Evolutionary conservation across 1,140 invertebrate species (phyloP).

Genomic region (Sminthurides bifidus): DNA sequence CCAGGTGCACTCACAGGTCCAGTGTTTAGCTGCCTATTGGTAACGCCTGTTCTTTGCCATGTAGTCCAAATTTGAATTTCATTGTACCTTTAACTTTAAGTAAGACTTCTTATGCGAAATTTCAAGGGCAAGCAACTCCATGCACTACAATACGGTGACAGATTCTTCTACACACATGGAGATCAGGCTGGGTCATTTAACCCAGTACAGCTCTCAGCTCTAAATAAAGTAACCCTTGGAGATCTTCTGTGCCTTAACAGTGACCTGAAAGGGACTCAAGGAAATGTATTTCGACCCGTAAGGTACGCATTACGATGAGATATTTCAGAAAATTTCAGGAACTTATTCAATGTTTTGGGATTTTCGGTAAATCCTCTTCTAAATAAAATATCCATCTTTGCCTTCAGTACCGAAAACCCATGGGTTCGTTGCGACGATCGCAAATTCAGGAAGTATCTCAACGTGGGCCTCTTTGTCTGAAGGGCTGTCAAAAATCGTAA

Average conservation of each 20-base stretch:
- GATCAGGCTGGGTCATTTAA: constrained; percentile 33
- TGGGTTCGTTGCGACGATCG: not conserved
- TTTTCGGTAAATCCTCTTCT: no score
- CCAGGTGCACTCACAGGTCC: constrained; percentile 41
- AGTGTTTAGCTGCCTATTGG: constrained; percentile 42
- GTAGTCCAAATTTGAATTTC: no score
- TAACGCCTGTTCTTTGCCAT: no score
- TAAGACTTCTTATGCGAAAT: not conserved
- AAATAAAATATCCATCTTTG: no score
- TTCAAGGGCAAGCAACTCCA: constrained; percentile 13
- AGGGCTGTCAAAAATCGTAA: no score
- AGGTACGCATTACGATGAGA: not conserved
- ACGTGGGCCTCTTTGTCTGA: no score
- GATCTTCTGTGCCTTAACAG: constrained; percentile 29
- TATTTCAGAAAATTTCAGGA: not conserved
- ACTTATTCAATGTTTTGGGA: no score
- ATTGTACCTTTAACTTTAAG: no score
- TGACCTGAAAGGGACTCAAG: constrained; percentile 13
- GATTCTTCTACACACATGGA: constrained; percentile 30
- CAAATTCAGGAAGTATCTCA: no score
- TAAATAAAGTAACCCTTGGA: constrained; percentile 20
- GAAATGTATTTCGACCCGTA: constrained; percentile 14
- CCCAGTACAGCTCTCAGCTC: constrained; percentile 6
- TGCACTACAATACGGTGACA: constrained; percentile 9
- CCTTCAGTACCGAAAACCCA: not conserved